Evolutionary conservation across 1,140 invertebrate species (phyloP).

Genomic region (Gryon sp.): DNA sequence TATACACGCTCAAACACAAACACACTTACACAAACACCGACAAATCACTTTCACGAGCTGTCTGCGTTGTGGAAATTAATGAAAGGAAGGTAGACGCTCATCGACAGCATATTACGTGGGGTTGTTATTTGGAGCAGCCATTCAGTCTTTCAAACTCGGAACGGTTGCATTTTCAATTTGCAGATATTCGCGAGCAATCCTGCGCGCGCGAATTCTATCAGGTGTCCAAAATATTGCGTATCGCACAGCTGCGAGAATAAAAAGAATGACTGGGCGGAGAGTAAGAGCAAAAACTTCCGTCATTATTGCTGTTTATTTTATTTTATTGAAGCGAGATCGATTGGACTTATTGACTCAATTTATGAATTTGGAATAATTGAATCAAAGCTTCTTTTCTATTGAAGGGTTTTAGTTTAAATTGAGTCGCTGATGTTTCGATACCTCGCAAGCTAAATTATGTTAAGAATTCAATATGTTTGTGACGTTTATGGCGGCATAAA

Average conservation of each 20-base stretch:
- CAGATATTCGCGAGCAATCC: constrained; percentile 43
- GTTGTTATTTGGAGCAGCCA: constrained; percentile 55
- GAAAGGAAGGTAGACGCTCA: constrained; percentile 58
- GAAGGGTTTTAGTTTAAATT: not conserved
- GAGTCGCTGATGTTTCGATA: not conserved
- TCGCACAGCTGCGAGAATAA: not conserved
- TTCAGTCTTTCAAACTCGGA: constrained; percentile 60
- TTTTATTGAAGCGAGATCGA: constrained; percentile 18
- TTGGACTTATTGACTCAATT: not conserved
- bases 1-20: constrained; percentile 1
- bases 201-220: constrained; percentile 47
- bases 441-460: constrained; percentile 28
- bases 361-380: constrained; percentile 24
- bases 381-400: constrained; percentile 2
- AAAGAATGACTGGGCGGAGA: not conserved
- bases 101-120: constrained; percentile 61
- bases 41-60: constrained; percentile 52
- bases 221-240: constrained; percentile 28
- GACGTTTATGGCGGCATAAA: constrained; percentile 45
- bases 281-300: not conserved
- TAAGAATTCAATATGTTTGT: constrained; percentile 47
- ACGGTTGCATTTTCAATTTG: constrained; percentile 69
- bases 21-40: too few relatives aligned
- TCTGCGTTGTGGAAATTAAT: constrained; percentile 58
- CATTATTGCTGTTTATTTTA: constrained; percentile 28